Conservation (phyloP, 2,888 invertebrate genomes). For the Stegana nigrithorax region DNA sequence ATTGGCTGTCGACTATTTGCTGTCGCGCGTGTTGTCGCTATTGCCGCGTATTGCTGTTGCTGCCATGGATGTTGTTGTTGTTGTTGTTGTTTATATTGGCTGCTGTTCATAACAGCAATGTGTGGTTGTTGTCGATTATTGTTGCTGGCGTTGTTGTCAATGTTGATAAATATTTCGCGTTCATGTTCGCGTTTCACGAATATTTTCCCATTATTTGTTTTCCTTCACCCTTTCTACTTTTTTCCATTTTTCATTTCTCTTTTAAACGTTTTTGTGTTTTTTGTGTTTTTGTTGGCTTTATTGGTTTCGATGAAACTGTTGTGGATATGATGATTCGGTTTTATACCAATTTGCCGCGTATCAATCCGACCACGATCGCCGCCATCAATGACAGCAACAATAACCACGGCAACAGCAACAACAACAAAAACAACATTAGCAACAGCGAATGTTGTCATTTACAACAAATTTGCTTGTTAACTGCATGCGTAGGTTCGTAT, state of each 20-base stretch:
- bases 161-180: constrained; percentile 16
- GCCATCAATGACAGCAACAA: not conserved
- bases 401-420: not conserved
- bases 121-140: too few relatives aligned
- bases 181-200: constrained; percentile 22
- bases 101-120: too few relatives aligned
- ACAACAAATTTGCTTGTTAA: too few relatives aligned
- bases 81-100: constrained; percentile 3
- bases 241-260: too few relatives aligned
- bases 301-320: constrained; percentile 18
- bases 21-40: not conserved
- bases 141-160: constrained; percentile 29
- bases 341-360: constrained; percentile 9
- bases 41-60: not conserved
- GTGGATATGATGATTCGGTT: constrained; percentile 1
- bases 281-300: constrained; percentile 12
- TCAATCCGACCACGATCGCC: not conserved
- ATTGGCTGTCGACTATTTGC: not conserved
- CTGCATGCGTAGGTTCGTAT: not conserved
- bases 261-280: too few relatives aligned
- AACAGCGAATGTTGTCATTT: not conserved
- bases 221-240: too few relatives aligned
- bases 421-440: not conserved
- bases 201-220: not conserved
- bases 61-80: not conserved